Evolutionary conservation across 2,888 invertebrate species (phyloP), one percentile per base, ranked within the genome.

Genomic region (Ferdinandea cuprea): DNA sequence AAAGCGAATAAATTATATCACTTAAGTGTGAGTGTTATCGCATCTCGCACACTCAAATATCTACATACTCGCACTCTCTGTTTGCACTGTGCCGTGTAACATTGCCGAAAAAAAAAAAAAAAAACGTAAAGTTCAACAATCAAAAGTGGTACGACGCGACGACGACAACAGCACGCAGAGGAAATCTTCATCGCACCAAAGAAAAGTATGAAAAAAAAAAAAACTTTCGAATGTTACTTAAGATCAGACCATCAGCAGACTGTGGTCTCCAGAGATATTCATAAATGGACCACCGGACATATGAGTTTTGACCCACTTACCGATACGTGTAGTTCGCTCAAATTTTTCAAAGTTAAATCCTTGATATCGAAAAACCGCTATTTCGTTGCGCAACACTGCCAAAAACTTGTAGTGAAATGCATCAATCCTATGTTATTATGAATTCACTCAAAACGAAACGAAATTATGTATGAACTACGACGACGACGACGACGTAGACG

Each of bases 201-300:
- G 19, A 30, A 30, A 54, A 19, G 37, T 4, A 21, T n/a, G 1
- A n/a, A 17, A 19, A 28, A 13, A 46, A 28, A 37, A 42, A 11
- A 58, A 42, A 81, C 81, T 81, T 81, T 81, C 81, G 71, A 81
- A 66, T 66, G 37, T 65, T 66, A 76, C 59, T 74, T 59, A 76
- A 77, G 71, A 80, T 63, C 61, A 35, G 37, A 48, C 65, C 8
- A 48, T 56, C 54, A 19, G 17, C 30, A 50, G 50, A 42, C 32
- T 2, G 5, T 19, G 35, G 52, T n/a, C 56, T 66, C 79, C 74
- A 54, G 61, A 9, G 63, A 35, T 44, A 5, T 42, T 32, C 13
- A 8, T 35, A 74, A 63, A 56, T 44, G 74, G 56, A 63, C 63
- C 37, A 65, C n/a, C n/a, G n/a, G n/a, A n/a, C n/a, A n/a, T n/a